Conservation (phyloP, 2,888 invertebrate species). For the Aphodius granarius region DNA sequence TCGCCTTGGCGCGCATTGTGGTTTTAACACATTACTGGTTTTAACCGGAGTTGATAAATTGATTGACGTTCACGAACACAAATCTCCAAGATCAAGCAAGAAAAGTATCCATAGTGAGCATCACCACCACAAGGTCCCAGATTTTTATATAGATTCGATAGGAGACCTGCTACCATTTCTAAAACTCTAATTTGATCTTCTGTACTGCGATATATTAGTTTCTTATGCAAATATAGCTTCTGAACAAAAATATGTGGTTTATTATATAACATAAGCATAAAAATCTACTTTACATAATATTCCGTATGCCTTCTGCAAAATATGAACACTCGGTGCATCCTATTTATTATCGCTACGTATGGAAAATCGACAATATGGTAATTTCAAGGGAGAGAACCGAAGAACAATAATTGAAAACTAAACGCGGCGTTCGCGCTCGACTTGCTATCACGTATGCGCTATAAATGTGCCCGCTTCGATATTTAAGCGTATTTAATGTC, state of each 20-base stretch:
- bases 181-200: neutral
- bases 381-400: neutral
- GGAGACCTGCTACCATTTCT: neutral
- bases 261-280: too few species aligned
- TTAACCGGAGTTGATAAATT: constrained; percentile 73
- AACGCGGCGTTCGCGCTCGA: neutral
- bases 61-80: constrained; percentile 55
- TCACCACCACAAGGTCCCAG: neutral
- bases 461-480: neutral
- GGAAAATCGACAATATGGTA: neutral
- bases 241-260: too few species aligned
- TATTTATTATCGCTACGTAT: neutral
- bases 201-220: too few species aligned
- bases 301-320: neutral
- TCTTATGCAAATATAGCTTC: too few species aligned
- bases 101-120: neutral
- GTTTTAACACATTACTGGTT: constrained; percentile 80
- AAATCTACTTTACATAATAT: neutral
- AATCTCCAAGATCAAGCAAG: neutral
- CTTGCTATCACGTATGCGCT: neutral
- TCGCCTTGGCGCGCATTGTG: constrained; percentile 77
- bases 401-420: neutral
- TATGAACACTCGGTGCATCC: neutral
- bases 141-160: constrained; percentile 8
- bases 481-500: neutral